Conservation (phyloP, 1,140 invertebrate genomes). For the Tribolium castaneum region DNA sequence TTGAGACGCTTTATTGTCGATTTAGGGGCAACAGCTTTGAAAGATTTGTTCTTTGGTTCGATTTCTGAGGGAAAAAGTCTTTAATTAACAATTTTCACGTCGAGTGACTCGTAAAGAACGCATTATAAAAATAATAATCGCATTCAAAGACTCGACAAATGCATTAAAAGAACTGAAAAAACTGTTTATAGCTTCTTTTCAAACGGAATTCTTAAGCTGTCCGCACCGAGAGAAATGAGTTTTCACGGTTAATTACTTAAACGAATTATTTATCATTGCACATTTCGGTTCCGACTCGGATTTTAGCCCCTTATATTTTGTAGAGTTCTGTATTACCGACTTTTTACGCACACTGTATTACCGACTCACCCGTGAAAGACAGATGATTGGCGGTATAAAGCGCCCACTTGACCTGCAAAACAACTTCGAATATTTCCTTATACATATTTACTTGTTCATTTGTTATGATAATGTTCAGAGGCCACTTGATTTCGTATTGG, state of each 20-base stretch:
- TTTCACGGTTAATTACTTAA: no score
- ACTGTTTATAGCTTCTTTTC: background rate
- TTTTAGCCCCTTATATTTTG: no score
- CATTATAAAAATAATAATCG: no score
- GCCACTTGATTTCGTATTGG: conserved; percentile 67
- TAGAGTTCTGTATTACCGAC: no score
- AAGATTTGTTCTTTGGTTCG: conserved; percentile 39
- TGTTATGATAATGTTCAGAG: conserved; percentile 69
- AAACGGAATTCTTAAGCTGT: no score
- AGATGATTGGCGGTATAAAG: conserved; percentile 72
- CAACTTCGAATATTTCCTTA: conserved; percentile 72
- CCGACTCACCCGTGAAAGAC: conserved; percentile 64
- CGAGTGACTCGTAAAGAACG: no score
- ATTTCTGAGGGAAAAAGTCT: conserved; percentile 47
- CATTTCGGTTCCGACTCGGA: no score
- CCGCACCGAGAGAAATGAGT: no score
- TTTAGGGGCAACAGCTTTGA: conserved; percentile 7
- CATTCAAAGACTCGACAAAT: background rate
- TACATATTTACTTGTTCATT: conserved; percentile 68
- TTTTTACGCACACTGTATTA: no score
- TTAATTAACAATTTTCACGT: background rate
- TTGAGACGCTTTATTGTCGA: conserved; percentile 66
- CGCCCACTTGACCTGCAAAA: conserved; percentile 74
- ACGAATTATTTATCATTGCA: no score
- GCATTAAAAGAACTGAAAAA: background rate